These are phyloP conservation scores for Rhinophrynus dorsalis DNA, from an alignment of 2,797 vertebrate species.

Conservation along the genomic window DNA sequence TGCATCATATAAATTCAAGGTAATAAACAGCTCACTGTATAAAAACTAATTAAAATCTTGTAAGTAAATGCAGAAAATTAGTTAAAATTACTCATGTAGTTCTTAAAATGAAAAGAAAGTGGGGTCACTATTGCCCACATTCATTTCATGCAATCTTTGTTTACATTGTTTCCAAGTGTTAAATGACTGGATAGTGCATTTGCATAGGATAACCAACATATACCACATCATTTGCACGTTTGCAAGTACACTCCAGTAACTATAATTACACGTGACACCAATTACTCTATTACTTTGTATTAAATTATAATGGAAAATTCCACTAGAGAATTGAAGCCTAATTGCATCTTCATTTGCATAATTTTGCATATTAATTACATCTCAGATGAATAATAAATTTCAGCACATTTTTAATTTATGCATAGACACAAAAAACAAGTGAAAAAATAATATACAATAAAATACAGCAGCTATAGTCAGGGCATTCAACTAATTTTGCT, in stretches of 20 bases:
- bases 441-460: slow-evolving; percentile 90
- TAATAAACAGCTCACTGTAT: slow-evolving; percentile 56
- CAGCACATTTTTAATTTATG: slow-evolving; percentile 99
- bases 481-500: slow-evolving; percentile 93
- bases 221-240: slow-evolving; percentile 97
- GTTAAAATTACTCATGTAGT: slow-evolving; percentile 64
- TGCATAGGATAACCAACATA: slow-evolving; percentile 98
- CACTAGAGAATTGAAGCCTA: slow-evolving; percentile 99
- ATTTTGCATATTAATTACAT: slow-evolving; percentile 99
- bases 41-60: slow-evolving; percentile 63
- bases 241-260: slow-evolving; percentile 99
- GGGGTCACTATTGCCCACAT: slow-evolving; percentile 60
- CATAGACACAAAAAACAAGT: slow-evolving; percentile 95
- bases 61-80: slow-evolving; percentile 66
- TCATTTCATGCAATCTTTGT: slow-evolving; percentile 69
- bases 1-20: slow-evolving; percentile 53
- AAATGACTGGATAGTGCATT: slow-evolving; percentile 85
- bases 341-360: slow-evolving; percentile 99
- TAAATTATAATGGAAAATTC: slow-evolving; percentile 99
- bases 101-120: slow-evolving; percentile 68
- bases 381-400: slow-evolving; percentile 99
- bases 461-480: slow-evolving; percentile 92
- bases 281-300: slow-evolving; percentile 99
- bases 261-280: slow-evolving; percentile 99
- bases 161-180: slow-evolving; percentile 80